phyloP scores from a whole-genome alignment of 2,797 vertebrate species.

The Pipistrellus kuhlii region DNA sequence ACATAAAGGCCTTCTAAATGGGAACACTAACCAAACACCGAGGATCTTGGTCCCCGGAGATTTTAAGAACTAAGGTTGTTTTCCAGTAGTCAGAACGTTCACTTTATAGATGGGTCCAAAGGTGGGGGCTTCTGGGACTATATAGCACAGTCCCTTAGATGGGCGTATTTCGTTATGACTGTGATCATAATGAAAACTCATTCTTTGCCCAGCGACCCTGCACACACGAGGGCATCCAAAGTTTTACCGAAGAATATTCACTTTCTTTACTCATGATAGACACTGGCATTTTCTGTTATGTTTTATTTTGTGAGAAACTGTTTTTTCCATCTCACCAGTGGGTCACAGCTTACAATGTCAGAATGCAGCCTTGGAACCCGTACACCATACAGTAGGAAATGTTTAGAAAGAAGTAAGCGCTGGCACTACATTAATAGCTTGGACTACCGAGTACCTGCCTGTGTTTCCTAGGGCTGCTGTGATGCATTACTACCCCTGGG shows the following conservation, averaged over 20 bases:
- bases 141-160: background rate
- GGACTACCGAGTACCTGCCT: background rate
- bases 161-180: background rate
- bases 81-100: background rate
- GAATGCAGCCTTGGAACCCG: background rate
- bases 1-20: background rate
- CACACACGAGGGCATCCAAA: background rate
- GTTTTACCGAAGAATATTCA: background rate
- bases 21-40: background rate
- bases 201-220: background rate
- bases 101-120: background rate
- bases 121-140: background rate
- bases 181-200: background rate
- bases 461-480: background rate
- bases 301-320: background rate
- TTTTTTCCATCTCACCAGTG: background rate
- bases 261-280: background rate
- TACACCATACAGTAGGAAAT: rapidly evolving
- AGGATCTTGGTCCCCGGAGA: background rate
- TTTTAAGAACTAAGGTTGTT: background rate
- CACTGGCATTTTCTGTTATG: background rate
- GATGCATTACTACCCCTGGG: rapidly evolving
- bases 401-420: background rate
- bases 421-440: rapidly evolving
- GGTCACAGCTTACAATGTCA: background rate